These are phyloP conservation scores for Mythimna lalbum DNA, from an alignment of 2,888 invertebrate genomes.

Conservation along the genomic window DNA sequence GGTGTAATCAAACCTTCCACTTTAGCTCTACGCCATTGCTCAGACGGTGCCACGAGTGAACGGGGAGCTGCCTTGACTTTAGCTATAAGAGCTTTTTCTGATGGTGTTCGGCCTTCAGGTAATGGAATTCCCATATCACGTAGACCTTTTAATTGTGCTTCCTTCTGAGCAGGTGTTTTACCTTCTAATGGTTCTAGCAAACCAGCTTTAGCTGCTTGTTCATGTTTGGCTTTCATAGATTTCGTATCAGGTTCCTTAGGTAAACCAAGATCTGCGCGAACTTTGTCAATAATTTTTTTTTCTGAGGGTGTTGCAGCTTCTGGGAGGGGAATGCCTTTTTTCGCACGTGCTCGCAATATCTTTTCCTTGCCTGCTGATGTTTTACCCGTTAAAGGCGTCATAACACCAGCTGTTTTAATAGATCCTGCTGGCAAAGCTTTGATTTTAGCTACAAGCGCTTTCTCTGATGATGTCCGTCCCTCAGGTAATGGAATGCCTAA, in stretches of 20 bases:
- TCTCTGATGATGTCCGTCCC: conserved; percentile 66
- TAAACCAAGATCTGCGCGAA: conserved; percentile 57
- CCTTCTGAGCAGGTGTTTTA: no score
- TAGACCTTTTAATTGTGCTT: no score
- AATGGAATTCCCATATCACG: no score
- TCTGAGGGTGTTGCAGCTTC: conserved; percentile 60
- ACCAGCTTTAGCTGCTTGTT: no score
- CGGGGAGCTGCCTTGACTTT: conserved; percentile 6
- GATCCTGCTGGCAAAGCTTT: neutral
- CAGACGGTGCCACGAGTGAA: neutral
- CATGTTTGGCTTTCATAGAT: conserved; percentile 26
- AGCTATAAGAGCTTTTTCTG: conserved; percentile 1
- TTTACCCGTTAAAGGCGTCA: conserved; percentile 64
- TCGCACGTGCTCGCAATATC: conserved; percentile 24
- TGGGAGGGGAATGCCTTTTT: neutral
- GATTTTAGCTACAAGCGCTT: conserved; percentile 28
- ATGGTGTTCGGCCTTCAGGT: no score
- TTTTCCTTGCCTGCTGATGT: conserved; percentile 30
- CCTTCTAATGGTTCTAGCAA: no score
- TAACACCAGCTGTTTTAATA: conserved; percentile 1
- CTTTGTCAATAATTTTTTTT: conserved; percentile 51
- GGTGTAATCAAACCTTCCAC: conserved; percentile 13
- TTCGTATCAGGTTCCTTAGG: conserved; percentile 56
- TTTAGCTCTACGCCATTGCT: conserved; percentile 3
- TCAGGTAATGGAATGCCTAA: conserved; percentile 42